Conservation (phyloP, 2,797 vertebrate genomes). For the Euphonia xanthogaster region DNA sequence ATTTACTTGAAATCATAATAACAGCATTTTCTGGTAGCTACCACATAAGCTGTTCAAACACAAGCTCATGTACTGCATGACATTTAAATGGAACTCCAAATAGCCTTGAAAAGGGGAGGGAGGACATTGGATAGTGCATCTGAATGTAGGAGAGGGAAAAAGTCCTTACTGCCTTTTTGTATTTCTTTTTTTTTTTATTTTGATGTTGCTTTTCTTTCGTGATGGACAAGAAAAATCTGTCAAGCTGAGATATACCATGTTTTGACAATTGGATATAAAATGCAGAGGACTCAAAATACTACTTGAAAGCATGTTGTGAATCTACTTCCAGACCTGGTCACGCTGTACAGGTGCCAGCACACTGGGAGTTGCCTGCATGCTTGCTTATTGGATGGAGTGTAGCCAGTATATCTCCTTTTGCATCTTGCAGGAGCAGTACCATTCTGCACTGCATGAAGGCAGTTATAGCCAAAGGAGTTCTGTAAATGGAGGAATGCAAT, state of each 20-base stretch:
- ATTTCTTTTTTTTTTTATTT: not conserved
- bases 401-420: not conserved
- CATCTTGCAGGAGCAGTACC: not conserved
- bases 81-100: not conserved
- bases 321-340: not conserved
- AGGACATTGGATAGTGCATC: not conserved
- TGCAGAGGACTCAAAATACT: not conserved
- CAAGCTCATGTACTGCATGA: not conserved
- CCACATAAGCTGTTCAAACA: rapidly evolving
- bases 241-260: not conserved
- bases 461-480: not conserved
- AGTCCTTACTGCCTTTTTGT: not conserved
- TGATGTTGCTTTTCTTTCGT: not conserved
- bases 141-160: not conserved
- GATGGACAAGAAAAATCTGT: not conserved
- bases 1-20: not conserved
- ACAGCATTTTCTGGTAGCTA: not conserved
- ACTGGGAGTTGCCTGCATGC: not conserved
- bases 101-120: not conserved
- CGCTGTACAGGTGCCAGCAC: not conserved
- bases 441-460: not conserved
- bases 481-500: not conserved
- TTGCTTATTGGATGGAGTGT: not conserved
- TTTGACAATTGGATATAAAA: not conserved
- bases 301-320: not conserved